Base-by-base conservation (phyloP, 2,888 invertebrate species). In the Drosophila suboccidentalis region DNA sequence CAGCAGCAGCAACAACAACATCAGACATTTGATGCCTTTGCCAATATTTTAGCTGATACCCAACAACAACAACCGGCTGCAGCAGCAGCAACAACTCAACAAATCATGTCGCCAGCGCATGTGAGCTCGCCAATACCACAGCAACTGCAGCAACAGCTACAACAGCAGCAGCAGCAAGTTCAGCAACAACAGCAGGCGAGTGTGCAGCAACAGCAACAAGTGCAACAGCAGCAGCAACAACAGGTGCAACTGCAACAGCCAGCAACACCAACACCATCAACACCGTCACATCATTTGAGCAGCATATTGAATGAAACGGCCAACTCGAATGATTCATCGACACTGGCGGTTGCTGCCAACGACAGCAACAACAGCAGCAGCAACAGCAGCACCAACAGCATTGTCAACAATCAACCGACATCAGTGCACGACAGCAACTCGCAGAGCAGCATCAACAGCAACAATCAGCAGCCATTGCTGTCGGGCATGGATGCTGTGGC, bases 331-430 rank as follows among this genome's bases (percentile, higher is more conserved):
- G 92, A 92, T 80, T 92, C 93, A 13, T 91, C 92, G 4, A 92
- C 92, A 1, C 61, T 91, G 39, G 92, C 92, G 1, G 92, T 92
- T 32, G 91, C 90, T 11, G 92, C 91, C 32, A 91, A 92, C 39
- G 92, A 92, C 36, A 92, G 92, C 80, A 92, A 92, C 74, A 92
- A 92, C 60, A 92, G 92, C 69, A 92, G 90, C 73, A 91, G 91
- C 71, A 93, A 92, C 71, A 92, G 92, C 61, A 91, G 91, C 57
- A 92, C 92, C 49, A 93, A 91, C 66, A 92, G 92, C 81, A 91
- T 92, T 62, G 92, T 92, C 43, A 92, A 92, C 82, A 92, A 93
- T 73, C 93, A 93, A 64, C 92, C 92, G 10, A 92, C 92, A n/a
- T 92, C 93, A 6, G 87, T 92, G 55, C 92, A 93, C 59, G 92